Conservation (phyloP, 1,140 invertebrate genomes). For the Acromyrmex charruanus region DNA sequence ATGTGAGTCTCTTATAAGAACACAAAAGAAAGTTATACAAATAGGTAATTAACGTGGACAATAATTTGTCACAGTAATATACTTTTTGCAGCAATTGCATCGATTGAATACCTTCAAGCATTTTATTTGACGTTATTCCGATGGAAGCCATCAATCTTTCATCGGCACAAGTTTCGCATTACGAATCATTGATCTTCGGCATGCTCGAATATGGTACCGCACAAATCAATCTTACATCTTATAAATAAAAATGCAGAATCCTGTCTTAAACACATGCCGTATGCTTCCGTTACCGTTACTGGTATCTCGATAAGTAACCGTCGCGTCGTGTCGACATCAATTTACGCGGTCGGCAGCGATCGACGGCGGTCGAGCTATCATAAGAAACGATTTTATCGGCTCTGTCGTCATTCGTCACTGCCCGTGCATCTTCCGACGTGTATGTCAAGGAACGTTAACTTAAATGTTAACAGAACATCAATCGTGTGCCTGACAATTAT, state of each 20-base stretch:
- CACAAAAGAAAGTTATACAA: background rate
- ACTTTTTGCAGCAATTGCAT: background rate
- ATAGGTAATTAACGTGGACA: background rate
- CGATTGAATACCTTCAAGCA: constrained; percentile 23
- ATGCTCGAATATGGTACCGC: constrained; percentile 54
- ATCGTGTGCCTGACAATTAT: constrained; percentile 65
- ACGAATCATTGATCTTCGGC: constrained; percentile 38
- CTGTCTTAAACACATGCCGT: constrained; percentile 52
- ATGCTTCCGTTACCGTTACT: background rate
- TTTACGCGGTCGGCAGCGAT: constrained; percentile 61
- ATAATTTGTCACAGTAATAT: constrained; percentile 44
- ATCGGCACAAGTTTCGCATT: background rate
- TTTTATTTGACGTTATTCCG: constrained; percentile 16
- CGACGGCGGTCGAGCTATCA: constrained; percentile 16
- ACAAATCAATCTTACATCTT: constrained; percentile 19
- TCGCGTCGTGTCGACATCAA: constrained; percentile 63
- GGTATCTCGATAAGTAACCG: constrained; percentile 58
- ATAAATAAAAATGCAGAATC: constrained; percentile 59
- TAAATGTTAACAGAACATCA: constrained; percentile 53
- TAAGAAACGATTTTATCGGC: constrained; percentile 71
- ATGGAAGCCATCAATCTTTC: constrained; percentile 26
- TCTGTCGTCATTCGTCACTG: constrained; percentile 65
- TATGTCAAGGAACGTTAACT: constrained; percentile 42
- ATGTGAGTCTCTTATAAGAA: background rate
- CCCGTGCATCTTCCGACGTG: constrained; percentile 25